phyloP scores from a whole-genome alignment of 2,113 vertebrate genomes.

The Peucedramus taeniatus region DNA sequence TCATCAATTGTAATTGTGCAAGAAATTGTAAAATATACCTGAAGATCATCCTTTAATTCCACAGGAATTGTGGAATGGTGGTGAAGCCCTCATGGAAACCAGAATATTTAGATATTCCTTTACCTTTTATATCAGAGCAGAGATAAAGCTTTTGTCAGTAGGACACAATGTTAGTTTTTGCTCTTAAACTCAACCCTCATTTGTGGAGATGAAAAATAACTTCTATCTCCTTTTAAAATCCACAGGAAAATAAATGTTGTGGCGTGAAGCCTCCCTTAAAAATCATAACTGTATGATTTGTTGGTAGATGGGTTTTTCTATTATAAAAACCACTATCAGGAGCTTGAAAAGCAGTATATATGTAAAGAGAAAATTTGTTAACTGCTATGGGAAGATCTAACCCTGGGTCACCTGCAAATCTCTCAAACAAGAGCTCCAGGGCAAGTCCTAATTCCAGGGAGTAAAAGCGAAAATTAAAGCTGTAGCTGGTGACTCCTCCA shows the following conservation, averaged over 20 bases:
- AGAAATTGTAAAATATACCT: not conserved
- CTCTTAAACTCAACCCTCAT: not conserved
- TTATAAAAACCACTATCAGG: slow-evolving; percentile 28
- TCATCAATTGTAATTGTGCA: not conserved
- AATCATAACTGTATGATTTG: slow-evolving; percentile 17
- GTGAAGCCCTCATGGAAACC: not conserved
- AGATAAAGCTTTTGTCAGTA: not conserved
- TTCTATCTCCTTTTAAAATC: not conserved
- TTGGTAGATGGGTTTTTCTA: slow-evolving; percentile 65
- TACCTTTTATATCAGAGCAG: not conserved
- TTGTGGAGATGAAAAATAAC: not conserved
- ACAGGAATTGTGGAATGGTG: not conserved
- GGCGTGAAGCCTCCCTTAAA: not conserved
- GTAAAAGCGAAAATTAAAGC: slow-evolving; percentile 82
- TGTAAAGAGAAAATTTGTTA: slow-evolving; percentile 86
- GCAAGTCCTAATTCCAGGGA: slow-evolving; percentile 85
- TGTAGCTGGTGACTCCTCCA: slow-evolving; percentile 41
- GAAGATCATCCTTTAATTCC: not conserved
- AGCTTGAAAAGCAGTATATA: slow-evolving; percentile 80
- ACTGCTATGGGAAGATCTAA: slow-evolving; percentile 79
- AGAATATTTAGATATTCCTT: not conserved
- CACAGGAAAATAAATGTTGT: not conserved
- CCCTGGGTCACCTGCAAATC: slow-evolving; percentile 86
- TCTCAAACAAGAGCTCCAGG: slow-evolving; percentile 80
- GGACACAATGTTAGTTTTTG: not conserved